These are phyloP conservation scores for Triops cancriformis DNA, from an alignment of 1,140 invertebrate genomes.

Conservation along the genomic window DNA sequence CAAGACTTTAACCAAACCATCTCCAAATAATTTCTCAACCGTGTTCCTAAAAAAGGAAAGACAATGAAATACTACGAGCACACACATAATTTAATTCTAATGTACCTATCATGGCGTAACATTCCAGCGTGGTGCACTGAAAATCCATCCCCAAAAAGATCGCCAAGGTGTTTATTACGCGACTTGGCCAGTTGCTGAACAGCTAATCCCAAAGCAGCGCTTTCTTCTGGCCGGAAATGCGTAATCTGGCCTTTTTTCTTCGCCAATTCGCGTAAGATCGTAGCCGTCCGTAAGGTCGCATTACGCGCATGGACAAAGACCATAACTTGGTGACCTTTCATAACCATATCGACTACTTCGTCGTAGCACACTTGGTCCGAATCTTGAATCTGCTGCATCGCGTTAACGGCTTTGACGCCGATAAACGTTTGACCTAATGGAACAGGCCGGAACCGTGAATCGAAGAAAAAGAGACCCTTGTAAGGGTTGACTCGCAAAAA, in stretches of 20 bases:
- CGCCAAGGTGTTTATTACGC: slow-evolving; percentile 62
- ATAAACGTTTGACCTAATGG: slow-evolving; percentile 87
- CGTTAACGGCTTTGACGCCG: slow-evolving; percentile 73
- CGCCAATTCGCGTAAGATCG: slow-evolving; percentile 64
- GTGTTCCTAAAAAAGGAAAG: slow-evolving; percentile 49
- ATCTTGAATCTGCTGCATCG: slow-evolving; percentile 64
- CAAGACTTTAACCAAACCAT: slow-evolving; percentile 84
- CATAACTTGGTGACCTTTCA: slow-evolving; percentile 92
- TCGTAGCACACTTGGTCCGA: slow-evolving; percentile 94
- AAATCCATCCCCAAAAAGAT: slow-evolving; percentile 75
- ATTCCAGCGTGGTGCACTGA: slow-evolving; percentile 96
- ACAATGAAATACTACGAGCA: neutral
- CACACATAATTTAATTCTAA: slow-evolving; percentile 36
- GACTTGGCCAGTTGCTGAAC: slow-evolving; percentile 57
- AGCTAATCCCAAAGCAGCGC: slow-evolving; percentile 50
- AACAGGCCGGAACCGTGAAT: slow-evolving; percentile 90
- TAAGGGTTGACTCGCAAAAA: slow-evolving; percentile 91
- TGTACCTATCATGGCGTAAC: slow-evolving; percentile 67
- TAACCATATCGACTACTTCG: slow-evolving; percentile 77
- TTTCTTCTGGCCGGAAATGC: slow-evolving; percentile 54
- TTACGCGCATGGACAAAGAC: slow-evolving; percentile 98
- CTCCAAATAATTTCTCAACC: slow-evolving; percentile 80
- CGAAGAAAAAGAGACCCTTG: slow-evolving; percentile 93
- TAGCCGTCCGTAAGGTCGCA: slow-evolving; percentile 81
- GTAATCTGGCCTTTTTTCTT: slow-evolving; percentile 59